phyloP scores from a whole-genome alignment of 2,797 vertebrate genomes.

The Setipinna tenuifilis region DNA sequence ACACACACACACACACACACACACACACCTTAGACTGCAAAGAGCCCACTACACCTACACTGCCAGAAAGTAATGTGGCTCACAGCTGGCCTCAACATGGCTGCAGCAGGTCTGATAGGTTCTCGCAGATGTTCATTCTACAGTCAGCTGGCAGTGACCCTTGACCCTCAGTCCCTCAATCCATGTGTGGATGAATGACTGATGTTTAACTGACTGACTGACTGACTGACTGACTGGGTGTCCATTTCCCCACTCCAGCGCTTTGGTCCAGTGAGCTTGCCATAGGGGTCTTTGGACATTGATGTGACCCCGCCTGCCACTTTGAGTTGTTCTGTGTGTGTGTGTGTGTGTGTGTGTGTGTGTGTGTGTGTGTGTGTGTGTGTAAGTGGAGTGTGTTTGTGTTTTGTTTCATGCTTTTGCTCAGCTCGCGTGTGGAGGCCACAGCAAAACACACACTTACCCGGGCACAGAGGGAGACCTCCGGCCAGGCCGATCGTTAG shows the following conservation, averaged over 20 bases:
- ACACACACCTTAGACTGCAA: no score
- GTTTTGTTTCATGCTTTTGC: background rate
- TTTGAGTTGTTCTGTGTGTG: background rate
- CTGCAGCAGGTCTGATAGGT: no score
- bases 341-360: background rate
- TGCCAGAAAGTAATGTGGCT: no score
- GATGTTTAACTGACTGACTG: background rate
- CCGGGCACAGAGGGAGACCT: background rate
- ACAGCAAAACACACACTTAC: background rate
- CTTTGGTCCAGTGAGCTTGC: background rate
- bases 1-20: no score
- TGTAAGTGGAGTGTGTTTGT: background rate
- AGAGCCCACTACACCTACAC: no score
- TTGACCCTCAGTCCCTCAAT: background rate
- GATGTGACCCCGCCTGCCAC: background rate
- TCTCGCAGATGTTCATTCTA: no score
- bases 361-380: conserved; percentile 6
- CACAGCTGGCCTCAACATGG: no score
- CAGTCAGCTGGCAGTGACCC: no score
- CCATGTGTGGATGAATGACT: background rate
- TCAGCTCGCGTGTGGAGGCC: background rate
- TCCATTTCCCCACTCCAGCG: background rate
- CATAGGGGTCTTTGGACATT: background rate
- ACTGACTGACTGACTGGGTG: background rate
- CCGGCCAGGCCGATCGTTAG: background rate